These are phyloP conservation scores for Epistrophe eligans DNA, from an alignment of 2,888 invertebrate species.

Conservation along the genomic window DNA sequence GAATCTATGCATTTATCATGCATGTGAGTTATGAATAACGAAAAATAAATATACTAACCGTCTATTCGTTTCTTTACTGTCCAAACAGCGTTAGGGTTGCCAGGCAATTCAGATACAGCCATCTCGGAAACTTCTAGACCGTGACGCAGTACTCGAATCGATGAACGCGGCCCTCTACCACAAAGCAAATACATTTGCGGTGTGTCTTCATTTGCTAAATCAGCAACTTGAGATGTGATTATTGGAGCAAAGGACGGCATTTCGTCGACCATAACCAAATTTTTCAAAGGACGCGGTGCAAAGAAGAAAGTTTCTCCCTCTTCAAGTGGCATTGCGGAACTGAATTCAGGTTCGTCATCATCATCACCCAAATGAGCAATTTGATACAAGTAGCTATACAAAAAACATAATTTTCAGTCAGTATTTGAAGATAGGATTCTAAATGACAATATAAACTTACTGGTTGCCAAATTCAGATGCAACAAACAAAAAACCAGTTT, in stretches of 20 bases:
- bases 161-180: slow-evolving; percentile 97
- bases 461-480: slow-evolving; percentile 99
- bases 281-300: slow-evolving; percentile 95
- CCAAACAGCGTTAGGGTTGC: slow-evolving; percentile 99
- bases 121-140: slow-evolving; percentile 99
- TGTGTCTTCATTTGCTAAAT: slow-evolving; percentile 98
- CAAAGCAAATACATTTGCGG: slow-evolving; percentile 98
- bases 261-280: slow-evolving; percentile 98
- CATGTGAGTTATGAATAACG: slow-evolving; percentile 19
- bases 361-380: slow-evolving; percentile 99
- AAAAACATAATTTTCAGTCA: slow-evolving; percentile 1
- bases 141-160: slow-evolving; percentile 96
- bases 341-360: slow-evolving; percentile 99
- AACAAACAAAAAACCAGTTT: slow-evolving; percentile 99
- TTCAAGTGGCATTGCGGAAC: slow-evolving; percentile 98
- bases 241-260: slow-evolving; percentile 98
- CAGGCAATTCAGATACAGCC: slow-evolving; percentile 99
- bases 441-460: slow-evolving; percentile 87
- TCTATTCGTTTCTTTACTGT: slow-evolving; percentile 98
- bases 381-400: slow-evolving; percentile 95
- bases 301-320: slow-evolving; percentile 99
- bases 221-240: slow-evolving; percentile 93
- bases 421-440: slow-evolving; percentile 36
- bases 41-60: slow-evolving; percentile 88
- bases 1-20: slow-evolving; percentile 38